phyloP scores from a whole-genome alignment of 2,888 invertebrate species.

The Altica lythri region DNA sequence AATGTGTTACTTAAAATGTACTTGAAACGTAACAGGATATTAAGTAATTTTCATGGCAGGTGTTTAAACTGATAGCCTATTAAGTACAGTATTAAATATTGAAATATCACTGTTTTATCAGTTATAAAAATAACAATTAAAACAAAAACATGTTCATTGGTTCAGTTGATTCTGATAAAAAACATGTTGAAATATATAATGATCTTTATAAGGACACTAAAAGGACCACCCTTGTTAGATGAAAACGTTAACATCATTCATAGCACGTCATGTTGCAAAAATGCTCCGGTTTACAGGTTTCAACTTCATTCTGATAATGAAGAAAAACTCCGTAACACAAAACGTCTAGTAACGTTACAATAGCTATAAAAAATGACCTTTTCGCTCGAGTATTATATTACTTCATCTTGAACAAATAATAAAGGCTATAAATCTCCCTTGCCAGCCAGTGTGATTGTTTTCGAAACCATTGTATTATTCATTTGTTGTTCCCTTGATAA shows the following conservation, averaged over 20 bases:
- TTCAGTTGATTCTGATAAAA: too few relatives aligned
- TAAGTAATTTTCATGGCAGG: too few relatives aligned
- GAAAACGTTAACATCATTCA: slow-evolving; percentile 6
- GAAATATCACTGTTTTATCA: too few relatives aligned
- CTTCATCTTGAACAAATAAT: slow-evolving; percentile 30
- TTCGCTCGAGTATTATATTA: slow-evolving; percentile 28
- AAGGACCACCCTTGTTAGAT: too few relatives aligned
- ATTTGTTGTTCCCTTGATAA: slow-evolving; percentile 22
- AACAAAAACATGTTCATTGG: too few relatives aligned
- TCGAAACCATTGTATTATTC: slow-evolving; percentile 31
- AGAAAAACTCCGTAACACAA: slow-evolving; percentile 23
- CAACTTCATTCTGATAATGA: slow-evolving; percentile 17
- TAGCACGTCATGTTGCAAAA: slow-evolving; percentile 7
- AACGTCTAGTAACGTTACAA: slow-evolving; percentile 28
- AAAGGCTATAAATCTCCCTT: slow-evolving; percentile 29
- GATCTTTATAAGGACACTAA: too few relatives aligned
- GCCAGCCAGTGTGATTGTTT: slow-evolving; percentile 30
- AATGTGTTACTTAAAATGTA: too few relatives aligned
- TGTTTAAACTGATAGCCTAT: too few relatives aligned
- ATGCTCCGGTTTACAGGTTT: background rate
- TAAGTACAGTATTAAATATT: too few relatives aligned
- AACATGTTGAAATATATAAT: background rate
- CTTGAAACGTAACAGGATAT: too few relatives aligned
- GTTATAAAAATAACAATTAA: too few relatives aligned
- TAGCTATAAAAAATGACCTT: slow-evolving; percentile 27